Evolutionary conservation across 2,113 vertebrate species (phyloP), one percentile per base, ranked within the genome.

Genomic region (Noctilio leporinus): DNA sequence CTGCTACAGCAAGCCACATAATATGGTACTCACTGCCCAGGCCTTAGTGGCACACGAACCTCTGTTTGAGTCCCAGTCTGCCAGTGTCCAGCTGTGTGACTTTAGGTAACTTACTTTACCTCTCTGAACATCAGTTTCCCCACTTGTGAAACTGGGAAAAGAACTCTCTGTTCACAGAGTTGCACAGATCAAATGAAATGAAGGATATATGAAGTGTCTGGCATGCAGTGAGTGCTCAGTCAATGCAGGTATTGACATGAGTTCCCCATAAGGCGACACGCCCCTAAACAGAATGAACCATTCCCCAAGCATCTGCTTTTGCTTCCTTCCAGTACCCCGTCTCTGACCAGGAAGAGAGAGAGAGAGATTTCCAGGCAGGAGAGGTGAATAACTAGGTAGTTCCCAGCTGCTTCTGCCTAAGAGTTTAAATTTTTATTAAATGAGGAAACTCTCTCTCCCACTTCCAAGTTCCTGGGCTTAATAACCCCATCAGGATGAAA

Each of bases 341-440:
- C 72, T 77, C 43, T 91, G 35, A 8, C 82, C 64, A 67, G 93
- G 59, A 86, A 89, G 43, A 75, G 49, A 59, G 51, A 40, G 4
- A 33, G 45, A 62, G 76, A 30, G 30, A 7, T 43, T 33, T 89
- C 77, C 33, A 33, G 10, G 81, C 65, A 65, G 67, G 45, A 89
- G 76, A 72, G 69, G 59, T 86, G 76, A 80, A 76, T 86, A 85
- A 76, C 85, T 5, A 96, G 94, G 67, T 26, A 70, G 88, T 33
- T 51, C 47, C 81, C 0, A 17, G 38, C 53, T 76, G 87, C 69
- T 70, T 88, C 40, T 73, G 47, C 69, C 38, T 17, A 4, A 64
- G 47, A 65, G 84, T 70, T 95, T 91, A 91, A 83, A 88, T 83
- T 95, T 88, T 94, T 70, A 96, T 91, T 80, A 96, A 97, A 94